Evolutionary conservation across 2,797 vertebrate genomes (phyloP).

Genomic region (Astyanax mexicanus): DNA sequence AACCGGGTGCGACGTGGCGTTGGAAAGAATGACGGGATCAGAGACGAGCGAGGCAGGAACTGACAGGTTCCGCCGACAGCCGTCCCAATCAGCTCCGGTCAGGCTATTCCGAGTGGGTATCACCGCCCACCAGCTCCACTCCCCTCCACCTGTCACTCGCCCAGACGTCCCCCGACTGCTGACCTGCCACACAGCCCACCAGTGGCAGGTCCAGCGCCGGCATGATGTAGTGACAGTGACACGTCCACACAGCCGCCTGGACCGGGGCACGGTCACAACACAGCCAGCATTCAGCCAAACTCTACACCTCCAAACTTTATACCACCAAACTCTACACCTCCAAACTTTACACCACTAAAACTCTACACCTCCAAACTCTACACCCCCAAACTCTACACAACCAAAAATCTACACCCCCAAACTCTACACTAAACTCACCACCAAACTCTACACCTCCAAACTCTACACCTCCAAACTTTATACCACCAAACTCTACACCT

Average conservation of each 20-base stretch:
- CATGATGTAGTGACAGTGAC: conserved; percentile 23
- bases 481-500: too few species aligned
- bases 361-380: too few species aligned
- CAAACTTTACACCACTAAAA: too few species aligned
- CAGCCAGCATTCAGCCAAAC: conserved; percentile 5
- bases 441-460: too few species aligned
- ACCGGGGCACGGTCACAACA: not conserved
- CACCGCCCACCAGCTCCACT: conserved; percentile 21
- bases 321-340: too few species aligned
- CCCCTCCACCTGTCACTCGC: conserved; percentile 31
- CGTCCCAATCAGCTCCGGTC: conserved; percentile 19
- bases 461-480: too few species aligned
- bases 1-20: conserved; percentile 39
- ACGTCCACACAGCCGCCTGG: not conserved
- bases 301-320: too few species aligned
- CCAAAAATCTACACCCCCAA: too few species aligned
- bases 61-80: conserved; percentile 49
- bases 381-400: too few species aligned
- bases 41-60: conserved; percentile 19
- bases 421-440: too few species aligned
- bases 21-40: conserved; percentile 39
- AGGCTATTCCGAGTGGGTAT: conserved; percentile 19
- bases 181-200: conserved; percentile 64
- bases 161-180: conserved; percentile 26
- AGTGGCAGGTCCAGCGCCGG: conserved; percentile 7